These are phyloP conservation scores for Penaeus indicus DNA, from an alignment of 1,140 invertebrate genomes.

Conservation along the genomic window DNA sequence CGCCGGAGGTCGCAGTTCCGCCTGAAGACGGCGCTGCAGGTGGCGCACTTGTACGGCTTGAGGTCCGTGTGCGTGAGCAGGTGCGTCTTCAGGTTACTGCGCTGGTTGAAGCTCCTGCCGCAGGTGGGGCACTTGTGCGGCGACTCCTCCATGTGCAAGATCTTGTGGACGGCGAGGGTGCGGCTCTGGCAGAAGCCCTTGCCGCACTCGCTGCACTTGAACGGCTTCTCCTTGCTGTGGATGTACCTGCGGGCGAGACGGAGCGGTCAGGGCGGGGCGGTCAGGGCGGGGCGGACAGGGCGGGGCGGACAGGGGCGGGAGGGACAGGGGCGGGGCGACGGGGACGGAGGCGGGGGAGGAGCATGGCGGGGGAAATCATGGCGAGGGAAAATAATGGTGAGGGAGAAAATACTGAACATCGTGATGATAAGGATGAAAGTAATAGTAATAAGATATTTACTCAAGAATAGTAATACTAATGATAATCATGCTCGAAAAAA, in stretches of 20 bases:
- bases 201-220: conserved; percentile 59
- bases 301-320: not conserved
- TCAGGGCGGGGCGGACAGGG: not conserved
- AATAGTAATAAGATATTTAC: too few species aligned
- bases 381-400: too few species aligned
- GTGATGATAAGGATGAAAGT: too few species aligned
- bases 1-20: conserved; percentile 81
- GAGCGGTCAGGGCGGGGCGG: not conserved
- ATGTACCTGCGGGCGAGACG: conserved; percentile 46
- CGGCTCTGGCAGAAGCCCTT: conserved; percentile 62
- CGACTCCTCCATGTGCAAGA: conserved; percentile 60
- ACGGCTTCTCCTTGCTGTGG: conserved; percentile 61
- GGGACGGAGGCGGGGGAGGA: too few species aligned
- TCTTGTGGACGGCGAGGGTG: conserved; percentile 60
- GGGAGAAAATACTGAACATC: too few species aligned
- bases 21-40: conserved; percentile 67
- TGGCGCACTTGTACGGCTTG: conserved; percentile 59
- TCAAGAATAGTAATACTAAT: too few species aligned
- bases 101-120: conserved; percentile 58
- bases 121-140: conserved; percentile 60
- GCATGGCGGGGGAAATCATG: too few species aligned
- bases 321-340: too few species aligned
- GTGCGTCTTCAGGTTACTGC: conserved; percentile 59
- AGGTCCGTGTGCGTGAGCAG: conserved; percentile 58
- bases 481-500: too few species aligned